These are phyloP conservation scores for Hylomyscus alleni DNA, from an alignment of 2,797 vertebrate genomes.

Conservation along the genomic window DNA sequence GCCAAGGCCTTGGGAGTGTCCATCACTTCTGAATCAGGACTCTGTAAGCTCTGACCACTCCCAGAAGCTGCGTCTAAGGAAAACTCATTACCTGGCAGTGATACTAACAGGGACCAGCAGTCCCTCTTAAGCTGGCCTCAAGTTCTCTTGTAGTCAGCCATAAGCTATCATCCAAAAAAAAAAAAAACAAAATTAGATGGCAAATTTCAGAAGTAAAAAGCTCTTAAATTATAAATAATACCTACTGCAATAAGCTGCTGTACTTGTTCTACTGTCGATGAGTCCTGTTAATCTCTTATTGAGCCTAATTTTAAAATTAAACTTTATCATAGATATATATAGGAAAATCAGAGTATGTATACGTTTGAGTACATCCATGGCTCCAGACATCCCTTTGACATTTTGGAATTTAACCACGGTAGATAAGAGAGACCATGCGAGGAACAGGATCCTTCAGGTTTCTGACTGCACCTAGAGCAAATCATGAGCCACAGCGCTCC, in stretches of 20 bases:
- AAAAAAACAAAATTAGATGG: background rate
- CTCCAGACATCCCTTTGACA: background rate
- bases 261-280: background rate
- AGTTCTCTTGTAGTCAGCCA: background rate
- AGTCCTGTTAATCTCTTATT: background rate
- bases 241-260: background rate
- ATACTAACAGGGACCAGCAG: background rate
- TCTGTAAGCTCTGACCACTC: background rate
- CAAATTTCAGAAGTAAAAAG: background rate
- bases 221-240: background rate
- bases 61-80: background rate
- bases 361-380: background rate
- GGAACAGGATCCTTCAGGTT: too few relatives aligned
- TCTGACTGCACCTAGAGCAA: too few relatives aligned
- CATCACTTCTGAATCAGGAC: background rate
- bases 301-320: background rate
- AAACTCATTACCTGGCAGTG: background rate
- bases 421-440: background rate
- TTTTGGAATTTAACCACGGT: background rate
- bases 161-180: background rate
- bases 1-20: background rate
- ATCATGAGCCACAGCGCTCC: too few relatives aligned
- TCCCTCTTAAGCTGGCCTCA: background rate
- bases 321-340: background rate
- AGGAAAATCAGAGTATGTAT: background rate